phyloP scores from a whole-genome alignment of 2,113 vertebrate genomes.

The Rhizomys pruinosus region DNA sequence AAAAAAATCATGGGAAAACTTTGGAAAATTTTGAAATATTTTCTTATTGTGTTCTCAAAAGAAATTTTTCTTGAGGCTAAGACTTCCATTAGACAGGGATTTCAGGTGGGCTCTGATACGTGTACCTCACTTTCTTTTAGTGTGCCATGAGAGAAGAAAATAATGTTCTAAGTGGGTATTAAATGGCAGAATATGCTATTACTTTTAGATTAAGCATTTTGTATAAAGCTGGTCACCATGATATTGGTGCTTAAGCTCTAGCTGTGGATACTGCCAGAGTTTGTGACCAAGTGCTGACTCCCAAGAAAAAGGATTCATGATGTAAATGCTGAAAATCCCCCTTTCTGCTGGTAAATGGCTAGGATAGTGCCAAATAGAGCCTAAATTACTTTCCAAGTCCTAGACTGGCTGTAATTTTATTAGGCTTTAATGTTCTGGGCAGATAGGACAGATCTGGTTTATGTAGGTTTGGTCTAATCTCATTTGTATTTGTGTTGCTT shows the following conservation, averaged over 20 bases:
- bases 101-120: constrained; percentile 58
- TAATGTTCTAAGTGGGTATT: constrained; percentile 33
- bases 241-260: not conserved
- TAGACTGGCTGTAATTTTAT: constrained; percentile 62
- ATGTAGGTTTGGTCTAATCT: constrained; percentile 61
- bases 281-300: constrained; percentile 12
- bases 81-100: constrained; percentile 60
- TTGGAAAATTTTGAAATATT: constrained; percentile 48
- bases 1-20: not conserved
- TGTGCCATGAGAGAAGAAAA: constrained; percentile 33
- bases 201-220: constrained; percentile 27
- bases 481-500: constrained; percentile 51
- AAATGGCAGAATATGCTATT: constrained; percentile 9
- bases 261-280: not conserved
- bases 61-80: constrained; percentile 46
- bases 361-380: not conserved
- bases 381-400: constrained; percentile 8
- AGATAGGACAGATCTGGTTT: constrained; percentile 61
- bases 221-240: constrained; percentile 12
- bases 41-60: constrained; percentile 65
- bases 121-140: not conserved
- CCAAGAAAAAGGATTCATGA: constrained; percentile 29
- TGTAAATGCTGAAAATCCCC: constrained; percentile 21
- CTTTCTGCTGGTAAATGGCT: not conserved
- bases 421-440: constrained; percentile 58